Conservation (phyloP, 2,797 vertebrate genomes). For the Philypnodon macrostomus region DNA sequence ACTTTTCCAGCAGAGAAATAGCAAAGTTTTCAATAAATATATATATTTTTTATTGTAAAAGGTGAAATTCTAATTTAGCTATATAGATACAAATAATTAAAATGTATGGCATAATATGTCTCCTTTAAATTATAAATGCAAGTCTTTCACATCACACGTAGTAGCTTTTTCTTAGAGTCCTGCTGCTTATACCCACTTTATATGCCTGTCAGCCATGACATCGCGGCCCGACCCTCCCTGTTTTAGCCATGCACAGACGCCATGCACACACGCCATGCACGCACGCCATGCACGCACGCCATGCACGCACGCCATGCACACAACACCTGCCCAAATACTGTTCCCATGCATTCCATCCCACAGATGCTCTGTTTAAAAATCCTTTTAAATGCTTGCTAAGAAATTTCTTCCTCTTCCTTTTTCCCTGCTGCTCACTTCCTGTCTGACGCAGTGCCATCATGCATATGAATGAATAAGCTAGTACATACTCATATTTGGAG, state of each 20-base stretch:
- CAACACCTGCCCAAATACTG: slow-evolving; percentile 5
- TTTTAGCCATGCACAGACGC: slow-evolving; percentile 7
- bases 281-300: background rate
- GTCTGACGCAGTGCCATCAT: slow-evolving; percentile 26
- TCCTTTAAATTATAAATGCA: slow-evolving; percentile 15
- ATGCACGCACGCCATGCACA: background rate
- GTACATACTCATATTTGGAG: slow-evolving; percentile 18
- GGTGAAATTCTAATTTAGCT: too few relatives aligned
- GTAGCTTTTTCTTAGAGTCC: too few relatives aligned
- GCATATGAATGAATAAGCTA: slow-evolving; percentile 31
- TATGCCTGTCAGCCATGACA: too few relatives aligned
- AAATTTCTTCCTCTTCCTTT: slow-evolving; percentile 51
- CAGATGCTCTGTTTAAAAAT: slow-evolving; percentile 48
- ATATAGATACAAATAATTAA: too few relatives aligned
- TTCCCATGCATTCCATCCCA: slow-evolving; percentile 48
- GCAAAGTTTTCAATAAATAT: too few relatives aligned
- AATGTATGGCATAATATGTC: too few relatives aligned
- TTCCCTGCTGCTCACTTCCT: slow-evolving; percentile 63
- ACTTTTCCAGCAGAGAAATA: too few relatives aligned
- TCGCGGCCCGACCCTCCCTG: background rate
- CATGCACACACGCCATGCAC: slow-evolving; percentile 3
- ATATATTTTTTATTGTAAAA: too few relatives aligned
- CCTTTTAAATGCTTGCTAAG: slow-evolving; percentile 34
- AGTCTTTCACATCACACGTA: slow-evolving; percentile 19
- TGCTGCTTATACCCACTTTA: too few relatives aligned